Base-by-base conservation (phyloP, 2,888 invertebrate species). In the Steinernema carpocapsae region DNA sequence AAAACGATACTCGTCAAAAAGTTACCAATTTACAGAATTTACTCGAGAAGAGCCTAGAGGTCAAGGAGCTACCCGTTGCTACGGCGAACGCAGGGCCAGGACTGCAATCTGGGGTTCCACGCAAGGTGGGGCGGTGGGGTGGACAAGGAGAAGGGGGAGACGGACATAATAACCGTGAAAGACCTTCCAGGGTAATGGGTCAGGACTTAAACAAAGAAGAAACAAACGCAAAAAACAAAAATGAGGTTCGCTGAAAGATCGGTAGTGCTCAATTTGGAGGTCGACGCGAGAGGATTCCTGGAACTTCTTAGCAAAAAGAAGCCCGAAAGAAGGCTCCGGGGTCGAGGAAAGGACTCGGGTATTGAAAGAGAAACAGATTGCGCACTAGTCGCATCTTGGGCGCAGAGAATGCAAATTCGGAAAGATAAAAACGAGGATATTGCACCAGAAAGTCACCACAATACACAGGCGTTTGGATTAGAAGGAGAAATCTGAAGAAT, bases 141-240 rank as follows among this genome's bases (percentile, higher is more conserved):
- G 26, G 24, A 56, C 6, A 24, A 12, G 26, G 6, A 24, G 64
- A 64, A 37, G 37, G 26, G 29, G 37, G 32, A 48, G 48, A 64
- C 64, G 64, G 64, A 64, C 64, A 64, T 64, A 64, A 64, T 64
- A 64, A 64, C 64, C 64, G 64, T 64, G 64, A 64, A 64, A 64
- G 64, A 64, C 64, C 32, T 64, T 64, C 64, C 64, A 64, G 64
- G 64, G 64, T 64, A 64, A 32, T 64, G 64, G 56, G 26, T 26
- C 26, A 26, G 37, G 37, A 37, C 37, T 37, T 3, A 37, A 37
- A 37, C 3, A 3, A 37, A 37, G 37, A 37, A 10, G 10, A 37
- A 37, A 37, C 37, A 37, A 37, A 37, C 37, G 7, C 64, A 64
- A 64, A 32, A 29, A 64, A 64, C 22, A 56, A 56, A 22, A 32